phyloP scores from a whole-genome alignment of 2,113 vertebrate species.

The Mastomys coucha region DNA sequence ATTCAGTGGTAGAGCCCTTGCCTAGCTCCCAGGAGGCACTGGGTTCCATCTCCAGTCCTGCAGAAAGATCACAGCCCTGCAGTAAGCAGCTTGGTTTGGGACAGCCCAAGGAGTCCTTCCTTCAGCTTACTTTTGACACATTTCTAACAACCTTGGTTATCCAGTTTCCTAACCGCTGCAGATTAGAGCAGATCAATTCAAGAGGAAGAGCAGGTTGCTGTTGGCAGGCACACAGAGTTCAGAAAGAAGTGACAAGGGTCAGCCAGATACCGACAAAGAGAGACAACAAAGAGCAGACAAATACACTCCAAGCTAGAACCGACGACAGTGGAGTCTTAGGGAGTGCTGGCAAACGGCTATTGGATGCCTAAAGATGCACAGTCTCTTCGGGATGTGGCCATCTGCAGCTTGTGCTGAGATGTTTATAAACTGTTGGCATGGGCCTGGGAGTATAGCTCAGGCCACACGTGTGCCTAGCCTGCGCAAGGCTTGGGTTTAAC shows the following conservation, averaged over 20 bases:
- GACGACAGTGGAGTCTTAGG: not conserved
- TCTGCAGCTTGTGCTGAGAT: not conserved
- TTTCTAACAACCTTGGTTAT: slow-evolving; percentile 15
- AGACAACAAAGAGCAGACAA: not conserved
- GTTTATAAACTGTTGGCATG: not conserved
- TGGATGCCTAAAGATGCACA: not conserved
- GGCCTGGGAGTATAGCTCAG: not conserved
- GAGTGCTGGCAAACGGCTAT: not conserved
- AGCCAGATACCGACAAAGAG: slow-evolving; percentile 31
- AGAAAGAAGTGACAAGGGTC: slow-evolving; percentile 39
- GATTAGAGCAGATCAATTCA: not conserved
- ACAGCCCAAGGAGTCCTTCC: not conserved
- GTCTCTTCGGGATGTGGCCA: not conserved
- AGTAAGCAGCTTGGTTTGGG: not conserved
- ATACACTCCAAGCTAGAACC: not conserved
- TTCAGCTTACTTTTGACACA: not conserved
- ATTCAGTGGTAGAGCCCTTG: not conserved
- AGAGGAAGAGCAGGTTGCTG: slow-evolving; percentile 13
- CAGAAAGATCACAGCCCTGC: not conserved
- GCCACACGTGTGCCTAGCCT: not conserved
- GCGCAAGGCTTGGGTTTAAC: not conserved
- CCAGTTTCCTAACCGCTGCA: slow-evolving; percentile 13
- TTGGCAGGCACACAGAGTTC: slow-evolving; percentile 34
- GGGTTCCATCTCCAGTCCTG: not conserved
- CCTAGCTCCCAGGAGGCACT: not conserved